These are phyloP conservation scores for Panulirus ornatus DNA, from an alignment of 1,140 invertebrate species.

Conservation along the genomic window DNA sequence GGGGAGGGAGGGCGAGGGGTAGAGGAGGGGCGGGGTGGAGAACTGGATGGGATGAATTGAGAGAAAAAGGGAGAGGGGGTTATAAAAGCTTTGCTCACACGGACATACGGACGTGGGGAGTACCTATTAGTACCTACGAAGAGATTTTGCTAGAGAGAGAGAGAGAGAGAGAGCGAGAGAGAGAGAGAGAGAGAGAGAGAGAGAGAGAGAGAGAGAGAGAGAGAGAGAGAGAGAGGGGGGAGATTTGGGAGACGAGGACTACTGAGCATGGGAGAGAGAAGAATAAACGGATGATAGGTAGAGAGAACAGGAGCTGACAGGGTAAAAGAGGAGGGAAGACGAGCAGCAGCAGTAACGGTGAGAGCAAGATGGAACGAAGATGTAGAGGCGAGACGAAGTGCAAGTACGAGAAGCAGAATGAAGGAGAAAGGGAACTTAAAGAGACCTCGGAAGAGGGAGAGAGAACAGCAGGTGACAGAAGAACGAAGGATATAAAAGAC, in stretches of 20 bases:
- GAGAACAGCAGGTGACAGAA: no score
- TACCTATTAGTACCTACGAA: no score
- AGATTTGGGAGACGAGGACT: background rate
- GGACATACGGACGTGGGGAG: no score
- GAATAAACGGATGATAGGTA: background rate
- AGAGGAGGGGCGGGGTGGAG: background rate
- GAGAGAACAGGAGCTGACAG: background rate
- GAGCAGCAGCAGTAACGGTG: background rate
- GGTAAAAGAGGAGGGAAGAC: background rate
- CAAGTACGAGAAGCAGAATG: no score
- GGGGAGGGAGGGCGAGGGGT: background rate
- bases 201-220: background rate
- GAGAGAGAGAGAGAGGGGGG: background rate
- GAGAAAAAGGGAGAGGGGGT: background rate
- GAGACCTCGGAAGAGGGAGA: no score
- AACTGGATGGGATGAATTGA: background rate
- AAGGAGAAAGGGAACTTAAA: no score
- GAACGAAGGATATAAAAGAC: no score
- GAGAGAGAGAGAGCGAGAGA: background rate
- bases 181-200: background rate
- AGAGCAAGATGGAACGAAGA: background rate
- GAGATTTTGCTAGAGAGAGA: background rate
- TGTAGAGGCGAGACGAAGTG: background rate
- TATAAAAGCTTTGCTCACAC: background rate
- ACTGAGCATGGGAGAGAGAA: background rate